Base-by-base conservation (phyloP, 2,113 vertebrate species). In the Electrona antarctica region DNA sequence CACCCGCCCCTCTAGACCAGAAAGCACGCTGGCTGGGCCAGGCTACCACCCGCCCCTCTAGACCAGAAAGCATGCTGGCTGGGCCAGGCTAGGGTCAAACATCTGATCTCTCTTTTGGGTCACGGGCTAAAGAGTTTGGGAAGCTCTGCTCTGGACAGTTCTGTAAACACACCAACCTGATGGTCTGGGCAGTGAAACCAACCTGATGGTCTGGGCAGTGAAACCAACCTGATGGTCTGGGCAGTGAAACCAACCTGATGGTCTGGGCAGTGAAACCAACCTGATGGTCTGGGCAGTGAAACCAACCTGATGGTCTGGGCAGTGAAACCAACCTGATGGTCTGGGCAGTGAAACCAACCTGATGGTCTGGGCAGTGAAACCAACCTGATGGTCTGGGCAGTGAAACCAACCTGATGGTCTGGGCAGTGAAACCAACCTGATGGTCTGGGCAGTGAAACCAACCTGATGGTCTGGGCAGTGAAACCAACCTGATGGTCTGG, bases 391-490 rank as follows among this genome's bases (percentile, higher is more conserved):
- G 89, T 29, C 91, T 89, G 10, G n/a, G n/a, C n/a, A n/a, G n/a
- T n/a, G n/a, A n/a, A n/a, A n/a, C n/a, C n/a, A n/a, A n/a, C n/a
- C n/a, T n/a, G 15, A 57, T 21, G 14, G 8, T 7, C 15, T 28
- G 4, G 15, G n/a, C n/a, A 21, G 12, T 54, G n/a, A n/a, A n/a
- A n/a, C n/a, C n/a, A n/a, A n/a, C n/a, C n/a, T n/a, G n/a, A n/a
- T n/a, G n/a, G 4, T 13, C 55, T 21, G 21, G 21, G 2, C 9
- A 13, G 41, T 0, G 14, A 61, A 6, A 14, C 88, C 87, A 78
- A 93, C 92, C 81, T 76, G 92, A 93, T 67, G 91, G 89, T 29
- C 91, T 89, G 10, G n/a, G n/a, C n/a, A n/a, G n/a, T n/a, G n/a
- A n/a, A n/a, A n/a, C n/a, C n/a, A n/a, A n/a, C n/a, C n/a, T n/a